Evolutionary conservation across 2,888 invertebrate species (phyloP).

Genomic region (Koerneria pararmatus): DNA sequence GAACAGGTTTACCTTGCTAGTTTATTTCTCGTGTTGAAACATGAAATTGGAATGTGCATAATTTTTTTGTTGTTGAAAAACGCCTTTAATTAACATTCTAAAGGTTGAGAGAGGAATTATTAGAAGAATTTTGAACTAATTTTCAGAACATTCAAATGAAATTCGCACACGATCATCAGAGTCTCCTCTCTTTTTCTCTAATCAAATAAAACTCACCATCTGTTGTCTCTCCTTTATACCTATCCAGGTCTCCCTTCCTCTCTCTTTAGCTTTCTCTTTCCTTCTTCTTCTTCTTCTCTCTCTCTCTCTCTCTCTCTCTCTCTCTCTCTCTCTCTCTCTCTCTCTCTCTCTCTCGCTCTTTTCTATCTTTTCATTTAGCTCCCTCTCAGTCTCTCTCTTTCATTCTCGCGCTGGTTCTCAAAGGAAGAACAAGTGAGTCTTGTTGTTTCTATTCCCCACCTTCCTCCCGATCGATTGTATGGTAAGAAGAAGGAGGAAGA

Average conservation of each 20-base stretch:
- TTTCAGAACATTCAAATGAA: no score
- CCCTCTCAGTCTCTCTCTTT: neutral
- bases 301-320: neutral
- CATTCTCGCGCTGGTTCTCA: neutral
- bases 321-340: neutral
- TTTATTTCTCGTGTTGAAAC: no score
- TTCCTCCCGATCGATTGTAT: no score
- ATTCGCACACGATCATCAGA: neutral
- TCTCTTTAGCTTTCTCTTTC: constrained; percentile 12
- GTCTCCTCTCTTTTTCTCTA: neutral
- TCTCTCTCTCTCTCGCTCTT: neutral
- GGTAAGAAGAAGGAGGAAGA: no score
- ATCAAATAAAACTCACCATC: constrained; percentile 10
- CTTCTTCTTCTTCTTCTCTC: neutral
- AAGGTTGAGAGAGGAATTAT: no score
- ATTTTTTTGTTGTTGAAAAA: no score
- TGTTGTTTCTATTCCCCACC: no score
- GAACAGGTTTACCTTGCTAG: no score
- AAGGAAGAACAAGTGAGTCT: no score
- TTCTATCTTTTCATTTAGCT: neutral
- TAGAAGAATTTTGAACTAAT: no score
- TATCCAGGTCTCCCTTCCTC: constrained; percentile 4
- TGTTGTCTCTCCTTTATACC: neutral
- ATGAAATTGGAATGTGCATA: no score
- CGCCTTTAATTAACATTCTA: no score